Base-by-base conservation (phyloP, 2,113 vertebrate genomes). In the Protobothrops mucrosquamatus region DNA sequence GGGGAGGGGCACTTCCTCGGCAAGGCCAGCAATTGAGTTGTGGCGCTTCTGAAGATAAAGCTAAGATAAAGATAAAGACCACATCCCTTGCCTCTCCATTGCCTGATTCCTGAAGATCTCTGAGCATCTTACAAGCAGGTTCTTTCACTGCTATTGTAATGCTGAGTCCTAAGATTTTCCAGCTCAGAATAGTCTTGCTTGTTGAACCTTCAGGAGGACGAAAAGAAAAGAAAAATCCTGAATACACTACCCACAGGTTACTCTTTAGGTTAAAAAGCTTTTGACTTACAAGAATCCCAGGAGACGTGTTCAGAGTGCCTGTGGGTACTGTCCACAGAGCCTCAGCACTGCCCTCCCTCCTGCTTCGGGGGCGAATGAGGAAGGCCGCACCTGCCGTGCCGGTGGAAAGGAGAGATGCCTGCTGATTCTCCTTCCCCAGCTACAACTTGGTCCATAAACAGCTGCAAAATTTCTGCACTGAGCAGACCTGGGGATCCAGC, bases 11-110 rank as follows among this genome's bases (percentile, higher is more conserved):
- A 3, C 3, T 64, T 64, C 59, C 59, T 64, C 29, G 3, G 26
- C 26, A 64, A 12, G 26, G 26, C 26, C 26, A 12, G 34, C 34
- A 39, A 43, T 23, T 0, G 0, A 1, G 39, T 5, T 10, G 0
- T 6, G 1, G 2, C 0, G 24, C 2, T 0, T 24, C 24, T 4
- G 52, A 11, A 54, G 43, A 34, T 87, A 20, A 81, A 18, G 34
- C 34, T 57, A 23, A 57, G 22, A 23, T 57, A 23, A 23, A 57
- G 22, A 23, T 23, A 23, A 57, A 57, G 22, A 23, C 15, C 39
- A 23, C 15, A 1, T 14, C 20, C 20, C 81, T 85, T 43, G 39
- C 39, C 39, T 3, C 22, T 86, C 85, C 48, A 3, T 29, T 4
- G 26, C 11, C 24, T 29, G 46, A 87, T 51, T 24, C 85, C 46